Evolutionary conservation across 2,113 vertebrate species (phyloP).

Genomic region (Falcunculus frontatus): DNA sequence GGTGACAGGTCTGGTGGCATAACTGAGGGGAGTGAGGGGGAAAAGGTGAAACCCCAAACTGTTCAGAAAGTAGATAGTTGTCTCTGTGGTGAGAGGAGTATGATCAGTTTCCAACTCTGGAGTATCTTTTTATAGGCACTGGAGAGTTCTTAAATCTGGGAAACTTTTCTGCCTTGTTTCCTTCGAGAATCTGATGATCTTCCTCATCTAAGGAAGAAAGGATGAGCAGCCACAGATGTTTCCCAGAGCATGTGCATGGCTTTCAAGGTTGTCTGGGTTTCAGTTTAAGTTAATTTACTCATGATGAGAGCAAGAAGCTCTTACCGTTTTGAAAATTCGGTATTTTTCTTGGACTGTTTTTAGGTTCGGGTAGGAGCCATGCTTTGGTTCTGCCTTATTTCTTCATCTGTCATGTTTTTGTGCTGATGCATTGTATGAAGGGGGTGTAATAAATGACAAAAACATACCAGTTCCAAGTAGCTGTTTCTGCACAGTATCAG

Average conservation of each 20-base stretch:
- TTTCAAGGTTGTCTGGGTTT: conserved; percentile 16
- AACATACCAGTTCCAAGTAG: neutral
- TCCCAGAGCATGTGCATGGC: neutral
- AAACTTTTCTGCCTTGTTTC: neutral
- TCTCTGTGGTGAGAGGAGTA: neutral
- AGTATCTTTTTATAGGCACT: neutral
- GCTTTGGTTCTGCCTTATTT: neutral
- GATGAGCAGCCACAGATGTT: neutral
- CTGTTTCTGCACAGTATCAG: neutral
- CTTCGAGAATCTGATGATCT: neutral
- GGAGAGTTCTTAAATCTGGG: neutral
- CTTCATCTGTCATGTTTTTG: neutral
- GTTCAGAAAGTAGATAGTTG: neutral
- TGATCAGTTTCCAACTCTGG: neutral
- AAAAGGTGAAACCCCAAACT: neutral
- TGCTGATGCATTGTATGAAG: neutral
- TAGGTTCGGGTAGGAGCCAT: neutral
- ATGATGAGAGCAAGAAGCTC: neutral
- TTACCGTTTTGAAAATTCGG: neutral
- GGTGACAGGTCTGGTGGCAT: neutral
- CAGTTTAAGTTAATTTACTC: neutral
- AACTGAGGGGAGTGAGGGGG: fast-evolving
- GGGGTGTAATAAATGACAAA: neutral
- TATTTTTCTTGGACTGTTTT: neutral
- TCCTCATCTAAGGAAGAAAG: neutral